Base-by-base conservation (phyloP, 2,888 invertebrate genomes). In the Cataglyphis altisquamis region DNA sequence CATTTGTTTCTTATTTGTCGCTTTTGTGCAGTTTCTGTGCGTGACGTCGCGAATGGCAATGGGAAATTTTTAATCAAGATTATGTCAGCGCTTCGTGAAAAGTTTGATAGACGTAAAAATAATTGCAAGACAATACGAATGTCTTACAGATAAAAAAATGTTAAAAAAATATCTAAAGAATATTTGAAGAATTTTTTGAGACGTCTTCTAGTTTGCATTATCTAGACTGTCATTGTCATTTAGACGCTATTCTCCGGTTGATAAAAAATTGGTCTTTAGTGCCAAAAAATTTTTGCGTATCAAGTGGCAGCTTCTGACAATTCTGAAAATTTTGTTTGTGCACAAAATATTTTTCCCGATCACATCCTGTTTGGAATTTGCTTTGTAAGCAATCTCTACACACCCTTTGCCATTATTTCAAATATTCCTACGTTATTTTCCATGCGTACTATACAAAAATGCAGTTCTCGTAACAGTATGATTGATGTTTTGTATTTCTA, bases 1-100 rank as follows among this genome's bases (percentile, higher is more conserved):
- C 25, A 48, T 78, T 70, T 70, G 41, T 72, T 32, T 72, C 60
- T 60, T 70, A 78, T 80, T 60, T 2, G 21, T 80, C 45, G 45
- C 36, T 73, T 80, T 36, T 21, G 15, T 60, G 45, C 18, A 25
- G 9, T 60, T 55, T 4, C n/a, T 55, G 21, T 39, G 74, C 36
- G n/a, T 63, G n/a, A 15, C 15, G 18, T 60, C 12, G 12, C 32
- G 45, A 45, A 60, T 72, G 41, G 15, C 57, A 55, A 32, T 57
- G 36, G 73, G n/a, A 25, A 73, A 72, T 15, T 78, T 52, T 52
- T 70, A 78, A 12, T 70, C 29, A 29, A 29, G 48, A 64, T 64
- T 25, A 25, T 52, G 45, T 15, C 8, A 25, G n/a, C 66, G n/a
- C 4, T 32, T 32, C 4, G 32, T 32, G 6, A 57, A 57, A 77